phyloP scores from a whole-genome alignment of 2,888 invertebrate species.

The Cataglyphis livida region DNA sequence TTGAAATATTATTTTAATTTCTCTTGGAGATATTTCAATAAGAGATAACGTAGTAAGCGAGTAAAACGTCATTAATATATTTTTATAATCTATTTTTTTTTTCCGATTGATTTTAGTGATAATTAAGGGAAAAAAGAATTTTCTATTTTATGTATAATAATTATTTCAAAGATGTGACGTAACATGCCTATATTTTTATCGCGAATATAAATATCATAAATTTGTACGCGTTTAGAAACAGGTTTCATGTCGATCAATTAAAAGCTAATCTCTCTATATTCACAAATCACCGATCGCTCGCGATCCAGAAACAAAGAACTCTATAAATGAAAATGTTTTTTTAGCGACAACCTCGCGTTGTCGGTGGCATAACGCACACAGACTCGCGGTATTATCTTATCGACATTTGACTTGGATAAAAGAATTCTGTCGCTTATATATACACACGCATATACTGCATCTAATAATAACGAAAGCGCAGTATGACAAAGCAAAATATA shows the following conservation, averaged over 20 bases:
- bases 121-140: background rate
- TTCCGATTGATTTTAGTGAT: background rate
- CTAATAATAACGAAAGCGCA: conserved; percentile 60
- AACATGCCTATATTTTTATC: background rate
- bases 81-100: background rate
- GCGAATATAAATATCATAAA: background rate
- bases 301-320: conserved; percentile 30
- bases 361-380: conserved; percentile 44
- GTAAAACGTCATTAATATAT: too few species aligned
- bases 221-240: conserved; percentile 3
- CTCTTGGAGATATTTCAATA: background rate
- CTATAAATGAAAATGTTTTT: conserved; percentile 34
- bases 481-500: conserved; percentile 15
- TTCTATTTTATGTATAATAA: background rate
- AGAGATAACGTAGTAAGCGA: background rate
- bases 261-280: conserved; percentile 19
- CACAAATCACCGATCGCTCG: background rate
- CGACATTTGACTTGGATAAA: conserved; percentile 55
- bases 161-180: background rate
- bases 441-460: background rate
- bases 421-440: conserved; percentile 34
- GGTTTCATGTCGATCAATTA: conserved; percentile 3
- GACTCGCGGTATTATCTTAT: conserved; percentile 66
- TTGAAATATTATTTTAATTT: background rate
- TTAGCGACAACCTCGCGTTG: conserved; percentile 16